Evolutionary conservation across 1,140 invertebrate species (phyloP).

Genomic region (Drosophila leontia): DNA sequence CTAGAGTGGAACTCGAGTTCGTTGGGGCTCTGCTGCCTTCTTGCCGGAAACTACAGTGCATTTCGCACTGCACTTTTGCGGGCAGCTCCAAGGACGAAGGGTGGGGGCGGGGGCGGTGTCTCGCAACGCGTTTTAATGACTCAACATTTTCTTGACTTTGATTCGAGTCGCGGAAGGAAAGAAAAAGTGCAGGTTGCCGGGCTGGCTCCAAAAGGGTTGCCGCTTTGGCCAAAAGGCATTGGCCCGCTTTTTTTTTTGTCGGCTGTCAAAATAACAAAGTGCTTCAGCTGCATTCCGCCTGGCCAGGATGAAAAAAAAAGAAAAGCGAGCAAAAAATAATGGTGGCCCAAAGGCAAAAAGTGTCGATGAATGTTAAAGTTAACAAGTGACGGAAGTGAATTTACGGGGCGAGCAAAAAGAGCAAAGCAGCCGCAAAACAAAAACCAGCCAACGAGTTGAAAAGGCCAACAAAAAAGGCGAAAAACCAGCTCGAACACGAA

Average conservation of each 20-base stretch:
- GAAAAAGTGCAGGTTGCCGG: constrained; percentile 49
- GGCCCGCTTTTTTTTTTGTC: constrained; percentile 39
- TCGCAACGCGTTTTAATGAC: constrained; percentile 71
- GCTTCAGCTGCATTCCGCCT: constrained; percentile 53
- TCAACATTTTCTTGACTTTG: constrained; percentile 76
- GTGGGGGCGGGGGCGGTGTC: neutral
- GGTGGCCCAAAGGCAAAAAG: constrained; percentile 57
- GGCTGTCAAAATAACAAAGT: constrained; percentile 78
- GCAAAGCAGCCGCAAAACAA: constrained; percentile 34
- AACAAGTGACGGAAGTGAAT: constrained; percentile 77
- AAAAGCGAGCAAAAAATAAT: neutral
- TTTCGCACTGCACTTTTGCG: constrained; percentile 62
- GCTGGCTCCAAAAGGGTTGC: constrained; percentile 6
- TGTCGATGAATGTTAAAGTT: constrained; percentile 79
- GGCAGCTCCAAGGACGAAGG: constrained; percentile 4
- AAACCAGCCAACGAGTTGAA: constrained; percentile 26
- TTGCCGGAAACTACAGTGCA: constrained; percentile 49
- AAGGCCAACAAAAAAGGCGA: constrained; percentile 21
- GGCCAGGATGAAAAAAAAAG: constrained; percentile 1
- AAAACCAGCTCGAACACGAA: constrained; percentile 46
- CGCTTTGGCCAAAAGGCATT: constrained; percentile 48
- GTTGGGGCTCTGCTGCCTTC: neutral
- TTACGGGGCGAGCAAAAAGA: constrained; percentile 52
- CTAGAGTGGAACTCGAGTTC: constrained; percentile 36
- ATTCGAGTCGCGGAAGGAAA: constrained; percentile 64